phyloP scores from a whole-genome alignment of 2,113 vertebrate species.

The Mirza zaza region DNA sequence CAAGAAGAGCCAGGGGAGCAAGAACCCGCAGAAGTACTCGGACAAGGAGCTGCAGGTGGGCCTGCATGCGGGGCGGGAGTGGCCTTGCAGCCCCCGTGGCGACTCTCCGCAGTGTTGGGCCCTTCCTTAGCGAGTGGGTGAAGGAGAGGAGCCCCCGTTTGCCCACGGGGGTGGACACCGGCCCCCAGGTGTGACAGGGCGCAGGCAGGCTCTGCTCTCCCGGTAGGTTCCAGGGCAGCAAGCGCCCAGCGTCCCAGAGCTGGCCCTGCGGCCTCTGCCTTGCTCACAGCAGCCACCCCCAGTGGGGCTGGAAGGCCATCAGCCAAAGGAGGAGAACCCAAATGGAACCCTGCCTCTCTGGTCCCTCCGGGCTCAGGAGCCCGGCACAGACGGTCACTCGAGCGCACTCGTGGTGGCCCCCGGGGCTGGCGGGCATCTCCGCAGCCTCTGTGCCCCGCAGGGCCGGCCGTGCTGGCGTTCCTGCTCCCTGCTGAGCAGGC shows the following conservation, averaged over 20 bases:
- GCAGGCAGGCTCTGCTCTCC: too few relatives aligned
- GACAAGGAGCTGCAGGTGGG: slow-evolving; percentile 98
- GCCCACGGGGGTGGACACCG: neutral
- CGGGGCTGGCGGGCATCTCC: neutral
- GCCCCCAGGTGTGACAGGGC: neutral
- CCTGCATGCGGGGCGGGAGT: accelerated
- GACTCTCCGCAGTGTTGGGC: accelerated
- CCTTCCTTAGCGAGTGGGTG: neutral
- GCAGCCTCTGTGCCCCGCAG: neutral
- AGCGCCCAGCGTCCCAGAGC: slow-evolving; percentile 90
- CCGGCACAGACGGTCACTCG: neutral
- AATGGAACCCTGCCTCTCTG: neutral
- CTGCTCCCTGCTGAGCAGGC: accelerated
- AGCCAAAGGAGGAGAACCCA: neutral
- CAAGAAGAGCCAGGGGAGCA: slow-evolving; percentile 98
- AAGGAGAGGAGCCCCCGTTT: neutral
- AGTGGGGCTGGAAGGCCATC: neutral
- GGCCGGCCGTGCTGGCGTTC: accelerated
- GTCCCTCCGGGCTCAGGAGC: neutral
- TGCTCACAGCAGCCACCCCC: neutral
- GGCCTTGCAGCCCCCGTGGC: accelerated
- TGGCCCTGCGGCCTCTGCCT: slow-evolving; percentile 67
- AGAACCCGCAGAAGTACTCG: slow-evolving; percentile 97
- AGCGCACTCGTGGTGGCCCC: neutral
- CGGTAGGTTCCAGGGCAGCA: slow-evolving; percentile 85